Conservation (phyloP, 1,140 invertebrate genomes). For the Hylaeus anthracinus region DNA sequence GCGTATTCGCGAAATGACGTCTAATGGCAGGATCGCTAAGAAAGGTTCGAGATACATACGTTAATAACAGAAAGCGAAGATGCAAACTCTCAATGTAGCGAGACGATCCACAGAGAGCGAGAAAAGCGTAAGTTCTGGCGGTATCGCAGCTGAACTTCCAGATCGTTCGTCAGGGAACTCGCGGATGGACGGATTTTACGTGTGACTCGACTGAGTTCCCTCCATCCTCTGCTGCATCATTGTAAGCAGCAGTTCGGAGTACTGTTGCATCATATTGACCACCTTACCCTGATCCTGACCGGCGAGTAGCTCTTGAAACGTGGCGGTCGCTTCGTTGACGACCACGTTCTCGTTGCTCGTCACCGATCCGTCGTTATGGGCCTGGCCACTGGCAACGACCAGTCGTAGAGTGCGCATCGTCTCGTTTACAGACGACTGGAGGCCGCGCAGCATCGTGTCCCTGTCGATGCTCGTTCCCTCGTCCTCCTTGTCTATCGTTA, state of each 20-base stretch:
- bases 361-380: constrained; percentile 52
- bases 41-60: not conserved
- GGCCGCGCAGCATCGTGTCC: constrained; percentile 76
- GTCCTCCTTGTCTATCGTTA: constrained; percentile 78
- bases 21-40: not conserved
- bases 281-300: constrained; percentile 80
- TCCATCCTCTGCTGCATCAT: constrained; percentile 85
- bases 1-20: not conserved
- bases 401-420: constrained; percentile 76
- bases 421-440: constrained; percentile 77
- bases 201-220: constrained; percentile 74
- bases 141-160: not conserved
- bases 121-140: not conserved
- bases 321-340: constrained; percentile 72
- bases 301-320: constrained; percentile 73
- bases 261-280: constrained; percentile 85
- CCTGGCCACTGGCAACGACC: constrained; percentile 67
- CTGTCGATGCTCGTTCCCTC: constrained; percentile 71
- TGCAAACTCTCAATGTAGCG: not conserved
- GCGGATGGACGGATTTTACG: constrained; percentile 69
- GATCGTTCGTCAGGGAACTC: constrained; percentile 20
- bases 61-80: not conserved
- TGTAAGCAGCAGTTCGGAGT: constrained; percentile 83
- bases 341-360: constrained; percentile 59
- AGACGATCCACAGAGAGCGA: not conserved